Base-by-base conservation (phyloP, 1,140 invertebrate genomes). In the Neocloeon triangulifer region DNA sequence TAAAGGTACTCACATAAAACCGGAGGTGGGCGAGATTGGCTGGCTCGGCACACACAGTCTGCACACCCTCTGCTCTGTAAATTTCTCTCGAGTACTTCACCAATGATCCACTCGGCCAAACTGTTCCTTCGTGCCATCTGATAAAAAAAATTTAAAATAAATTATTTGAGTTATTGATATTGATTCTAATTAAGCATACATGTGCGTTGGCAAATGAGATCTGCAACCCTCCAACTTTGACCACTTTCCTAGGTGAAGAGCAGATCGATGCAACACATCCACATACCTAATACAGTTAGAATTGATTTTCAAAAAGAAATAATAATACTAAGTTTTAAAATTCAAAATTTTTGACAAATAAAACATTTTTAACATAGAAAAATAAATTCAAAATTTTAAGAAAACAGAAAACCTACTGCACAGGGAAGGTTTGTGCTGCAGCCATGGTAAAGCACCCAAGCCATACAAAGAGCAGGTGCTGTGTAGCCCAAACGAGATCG, bases 171-270 rank as follows among this genome's bases (percentile, higher is more conserved):
- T 15, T 25, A 7, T 8, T 14, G 15, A 8, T 28, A 28, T 28
- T 9, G 7, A 23, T 23, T 23, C 12, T 23, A 23, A 23, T 23
- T 8, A 23, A 12, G 53, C 56, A 53, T 51, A 64, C 42, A 59
- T 48, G 49, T 66, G 66, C 27, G 61, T 62, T 5, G 67, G 61
- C 13, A 69, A 59, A 47, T 66, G 64, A 42, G 41, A 58, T 48
- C 60, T 64, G 37, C 62, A 61, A 30, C 58, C 58, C 44, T 77
- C 71, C 30, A 84, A 53, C 47, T 66, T 69, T 26, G 64, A 60
- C 84, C 85, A 95, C 38, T 64, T 63, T 7, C 89, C 89, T 9
- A 95, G 60, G 54, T 96, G 89, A 14, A 85, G 50, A 1, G 86
- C 76, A 34, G 82, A 74, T 45, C 77, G 61, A 47, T 96, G 89